These are phyloP conservation scores for Vultur gryphus DNA, from an alignment of 2,797 vertebrate genomes.

Conservation along the genomic window DNA sequence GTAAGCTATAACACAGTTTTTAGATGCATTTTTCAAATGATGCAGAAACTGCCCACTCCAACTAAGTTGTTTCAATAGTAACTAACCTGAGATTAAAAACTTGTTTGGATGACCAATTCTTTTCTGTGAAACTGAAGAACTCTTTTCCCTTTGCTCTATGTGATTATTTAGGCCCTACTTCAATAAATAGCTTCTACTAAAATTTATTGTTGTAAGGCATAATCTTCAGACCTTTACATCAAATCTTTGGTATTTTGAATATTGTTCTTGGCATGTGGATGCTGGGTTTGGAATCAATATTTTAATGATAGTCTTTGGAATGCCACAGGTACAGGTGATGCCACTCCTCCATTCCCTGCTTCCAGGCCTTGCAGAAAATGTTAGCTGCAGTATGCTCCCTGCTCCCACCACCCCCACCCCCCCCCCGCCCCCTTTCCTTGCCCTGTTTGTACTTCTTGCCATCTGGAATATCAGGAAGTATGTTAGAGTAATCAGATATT, in stretches of 20 bases:
- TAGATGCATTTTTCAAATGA: neutral
- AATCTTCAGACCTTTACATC: neutral
- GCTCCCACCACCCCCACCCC: too few species aligned
- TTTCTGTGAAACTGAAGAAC: neutral
- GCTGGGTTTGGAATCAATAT: neutral
- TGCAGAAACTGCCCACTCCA: neutral
- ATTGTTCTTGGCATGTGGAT: neutral
- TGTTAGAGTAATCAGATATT: neutral
- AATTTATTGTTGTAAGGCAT: neutral
- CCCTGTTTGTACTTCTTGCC: neutral
- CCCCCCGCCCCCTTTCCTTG: rapidly evolving
- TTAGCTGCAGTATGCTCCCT: neutral
- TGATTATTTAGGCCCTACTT: neutral
- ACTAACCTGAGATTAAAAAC: neutral
- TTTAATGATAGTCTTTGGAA: neutral
- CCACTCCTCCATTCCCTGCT: neutral
- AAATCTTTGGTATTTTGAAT: neutral
- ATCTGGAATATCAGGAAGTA: neutral
- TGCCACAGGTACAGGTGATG: neutral
- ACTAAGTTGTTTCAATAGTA: neutral
- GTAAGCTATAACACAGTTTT: neutral
- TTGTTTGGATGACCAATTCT: neutral
- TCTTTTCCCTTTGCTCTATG: neutral
- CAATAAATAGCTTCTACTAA: neutral
- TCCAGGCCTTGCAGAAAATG: neutral